These are phyloP conservation scores for Alethe castanea DNA, from an alignment of 2,113 vertebrate species.

Conservation along the genomic window DNA sequence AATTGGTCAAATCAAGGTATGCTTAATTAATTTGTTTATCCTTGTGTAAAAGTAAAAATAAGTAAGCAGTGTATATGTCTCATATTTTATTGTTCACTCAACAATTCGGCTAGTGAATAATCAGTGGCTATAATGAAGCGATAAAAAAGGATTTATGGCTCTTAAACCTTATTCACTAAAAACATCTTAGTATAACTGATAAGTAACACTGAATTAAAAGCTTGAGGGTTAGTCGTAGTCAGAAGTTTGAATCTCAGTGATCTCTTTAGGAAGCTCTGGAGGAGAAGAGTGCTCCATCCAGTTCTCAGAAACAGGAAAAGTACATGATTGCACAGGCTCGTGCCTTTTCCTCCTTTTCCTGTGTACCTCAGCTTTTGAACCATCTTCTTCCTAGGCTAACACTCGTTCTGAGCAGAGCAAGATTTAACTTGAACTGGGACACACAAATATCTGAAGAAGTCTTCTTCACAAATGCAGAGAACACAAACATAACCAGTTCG, in stretches of 20 bases:
- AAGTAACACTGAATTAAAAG: not conserved
- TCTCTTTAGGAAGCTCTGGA: not conserved
- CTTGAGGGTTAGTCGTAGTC: not conserved
- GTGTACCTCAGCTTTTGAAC: not conserved
- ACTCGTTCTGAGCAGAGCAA: not conserved
- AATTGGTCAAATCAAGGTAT: not conserved
- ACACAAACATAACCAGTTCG: not conserved
- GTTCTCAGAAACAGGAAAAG: not conserved
- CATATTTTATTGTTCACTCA: not conserved
- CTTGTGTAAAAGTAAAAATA: not conserved
- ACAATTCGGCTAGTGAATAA: not conserved
- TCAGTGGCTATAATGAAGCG: not conserved
- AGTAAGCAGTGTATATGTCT: not conserved
- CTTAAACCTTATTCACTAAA: not conserved
- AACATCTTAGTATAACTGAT: not conserved
- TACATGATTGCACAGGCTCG: not conserved
- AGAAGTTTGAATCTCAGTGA: not conserved
- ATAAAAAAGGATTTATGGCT: not conserved
- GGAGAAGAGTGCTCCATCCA: not conserved
- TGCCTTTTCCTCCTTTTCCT: not conserved
- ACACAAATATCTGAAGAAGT: not conserved
- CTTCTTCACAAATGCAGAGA: not conserved
- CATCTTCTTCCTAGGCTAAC: not conserved
- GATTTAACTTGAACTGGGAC: not conserved
- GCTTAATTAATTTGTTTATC: not conserved